Evolutionary conservation across 2,113 vertebrate genomes (phyloP).

Genomic region (Mobula hypostoma): DNA sequence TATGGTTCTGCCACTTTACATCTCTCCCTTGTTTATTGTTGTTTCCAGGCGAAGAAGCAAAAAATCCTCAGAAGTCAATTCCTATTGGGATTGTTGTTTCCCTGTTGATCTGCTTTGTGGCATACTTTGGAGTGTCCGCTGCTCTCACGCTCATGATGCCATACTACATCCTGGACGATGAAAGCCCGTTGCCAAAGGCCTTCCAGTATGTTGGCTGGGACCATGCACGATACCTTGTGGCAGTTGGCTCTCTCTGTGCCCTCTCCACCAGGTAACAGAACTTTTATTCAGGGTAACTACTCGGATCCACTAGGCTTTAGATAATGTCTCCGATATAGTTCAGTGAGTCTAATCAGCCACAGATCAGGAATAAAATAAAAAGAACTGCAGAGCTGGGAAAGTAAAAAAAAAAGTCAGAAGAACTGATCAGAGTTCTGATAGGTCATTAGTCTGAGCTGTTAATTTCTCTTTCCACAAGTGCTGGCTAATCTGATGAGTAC

Average conservation of each 20-base stretch:
- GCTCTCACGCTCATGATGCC: slow-evolving; percentile 94
- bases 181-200: slow-evolving; percentile 84
- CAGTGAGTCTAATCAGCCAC: neutral
- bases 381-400: no score
- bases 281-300: neutral
- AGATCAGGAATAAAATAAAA: no score
- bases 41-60: slow-evolving; percentile 81
- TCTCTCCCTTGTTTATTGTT: neutral
- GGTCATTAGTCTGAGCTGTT: no score
- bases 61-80: slow-evolving; percentile 84
- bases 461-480: no score
- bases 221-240: slow-evolving; percentile 79
- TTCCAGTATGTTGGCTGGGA: slow-evolving; percentile 76
- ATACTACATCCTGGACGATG: slow-evolving; percentile 72
- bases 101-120: slow-evolving; percentile 84
- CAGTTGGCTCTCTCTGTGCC: slow-evolving; percentile 84
- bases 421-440: no score
- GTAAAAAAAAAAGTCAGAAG: no score
- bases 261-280: slow-evolving; percentile 81
- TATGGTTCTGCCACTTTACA: neutral
- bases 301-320: no score
- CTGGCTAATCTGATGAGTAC: no score
- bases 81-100: slow-evolving; percentile 86
- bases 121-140: slow-evolving; percentile 85
- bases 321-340: neutral